Evolutionary conservation across 1,140 invertebrate species (phyloP).

Genomic region (Lasaia peninsularis): DNA sequence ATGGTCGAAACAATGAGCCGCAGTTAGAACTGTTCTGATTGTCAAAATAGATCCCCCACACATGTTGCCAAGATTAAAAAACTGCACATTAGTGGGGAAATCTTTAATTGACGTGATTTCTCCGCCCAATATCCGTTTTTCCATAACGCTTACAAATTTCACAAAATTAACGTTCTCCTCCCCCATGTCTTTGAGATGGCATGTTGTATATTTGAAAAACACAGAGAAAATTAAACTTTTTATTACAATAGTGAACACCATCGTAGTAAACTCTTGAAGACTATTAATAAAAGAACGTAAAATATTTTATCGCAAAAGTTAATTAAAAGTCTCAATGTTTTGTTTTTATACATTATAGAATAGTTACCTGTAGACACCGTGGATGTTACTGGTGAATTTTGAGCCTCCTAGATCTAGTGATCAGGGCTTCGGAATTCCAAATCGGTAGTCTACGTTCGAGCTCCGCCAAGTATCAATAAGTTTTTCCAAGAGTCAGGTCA

Average conservation of each 20-base stretch:
- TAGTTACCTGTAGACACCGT: too few species aligned
- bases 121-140: constrained; percentile 37
- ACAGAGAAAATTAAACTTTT: background rate
- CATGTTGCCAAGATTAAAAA: constrained; percentile 37
- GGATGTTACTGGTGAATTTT: too few species aligned
- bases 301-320: background rate
- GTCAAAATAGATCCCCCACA: constrained; percentile 41
- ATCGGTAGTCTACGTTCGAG: too few species aligned
- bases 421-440: too few species aligned
- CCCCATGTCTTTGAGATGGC: constrained; percentile 2
- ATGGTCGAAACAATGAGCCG: constrained; percentile 42
- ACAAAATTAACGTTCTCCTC: constrained; percentile 25
- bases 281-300: background rate
- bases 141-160: constrained; percentile 23
- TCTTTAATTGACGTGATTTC: constrained; percentile 17
- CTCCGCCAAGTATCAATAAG: too few species aligned
- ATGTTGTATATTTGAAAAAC: background rate
- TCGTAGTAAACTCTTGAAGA: background rate
- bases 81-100: constrained; percentile 39
- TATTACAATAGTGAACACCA: background rate
- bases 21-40: constrained; percentile 37
- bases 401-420: too few species aligned
- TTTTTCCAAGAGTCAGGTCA: too few species aligned
- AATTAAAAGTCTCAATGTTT: too few species aligned
- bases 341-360: too few species aligned